Conservation (phyloP, 2,888 invertebrate species). For the Mythimna pallens region DNA sequence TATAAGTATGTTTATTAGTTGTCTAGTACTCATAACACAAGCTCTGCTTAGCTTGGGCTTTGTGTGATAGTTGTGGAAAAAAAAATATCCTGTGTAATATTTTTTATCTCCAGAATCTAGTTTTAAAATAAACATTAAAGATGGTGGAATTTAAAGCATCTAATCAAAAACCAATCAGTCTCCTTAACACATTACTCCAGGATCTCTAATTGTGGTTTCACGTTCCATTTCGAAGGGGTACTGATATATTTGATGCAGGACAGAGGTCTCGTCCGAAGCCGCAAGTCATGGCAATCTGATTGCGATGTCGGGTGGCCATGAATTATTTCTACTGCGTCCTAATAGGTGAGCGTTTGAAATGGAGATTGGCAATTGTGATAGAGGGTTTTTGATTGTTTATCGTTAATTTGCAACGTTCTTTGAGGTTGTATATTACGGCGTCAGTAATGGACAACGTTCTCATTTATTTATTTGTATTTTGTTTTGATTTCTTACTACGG, state of each 20-base stretch:
- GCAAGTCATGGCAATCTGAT: conserved; percentile 68
- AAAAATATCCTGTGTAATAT: no score
- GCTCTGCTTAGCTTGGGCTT: no score
- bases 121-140: neutral
- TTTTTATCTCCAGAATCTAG: neutral
- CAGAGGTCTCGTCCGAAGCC: conserved; percentile 57
- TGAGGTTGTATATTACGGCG: no score
- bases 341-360: conserved; percentile 40
- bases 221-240: conserved; percentile 50
- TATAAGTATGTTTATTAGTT: no score
- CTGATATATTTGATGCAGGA: conserved; percentile 59
- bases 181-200: conserved; percentile 16
- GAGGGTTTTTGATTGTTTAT: conserved; percentile 19
- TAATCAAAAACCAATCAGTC: conserved; percentile 36
- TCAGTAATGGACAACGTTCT: no score
- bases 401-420: neutral
- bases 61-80: no score
- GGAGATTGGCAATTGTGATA: conserved; percentile 32
- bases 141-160: conserved; percentile 13
- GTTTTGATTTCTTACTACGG: no score
- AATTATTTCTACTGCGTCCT: conserved; percentile 56
- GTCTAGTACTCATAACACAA: no score
- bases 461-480: no score
- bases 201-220: conserved; percentile 32
- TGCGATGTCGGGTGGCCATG: conserved; percentile 58